These are phyloP conservation scores for Nestor notabilis DNA, from an alignment of 2,113 vertebrate species.

Conservation along the genomic window DNA sequence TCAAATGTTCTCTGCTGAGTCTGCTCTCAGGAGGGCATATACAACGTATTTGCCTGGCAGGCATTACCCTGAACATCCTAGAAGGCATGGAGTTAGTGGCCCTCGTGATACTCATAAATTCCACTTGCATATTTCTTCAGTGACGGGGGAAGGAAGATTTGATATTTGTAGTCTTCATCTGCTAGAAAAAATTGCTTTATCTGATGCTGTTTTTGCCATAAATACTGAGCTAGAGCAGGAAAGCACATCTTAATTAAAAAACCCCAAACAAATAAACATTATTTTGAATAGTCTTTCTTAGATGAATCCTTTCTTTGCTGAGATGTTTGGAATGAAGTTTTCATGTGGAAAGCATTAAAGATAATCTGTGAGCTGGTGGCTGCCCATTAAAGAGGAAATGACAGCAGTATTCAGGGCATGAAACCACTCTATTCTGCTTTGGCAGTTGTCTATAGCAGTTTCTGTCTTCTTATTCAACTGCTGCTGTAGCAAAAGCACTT, in stretches of 20 bases:
- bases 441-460: not conserved
- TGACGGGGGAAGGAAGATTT: not conserved
- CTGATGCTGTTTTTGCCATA: not conserved
- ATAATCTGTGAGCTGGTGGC: not conserved
- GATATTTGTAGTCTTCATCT: not conserved
- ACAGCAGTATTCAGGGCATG: not conserved
- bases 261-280: not conserved
- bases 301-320: not conserved
- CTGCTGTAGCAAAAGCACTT: not conserved
- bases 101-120: not conserved
- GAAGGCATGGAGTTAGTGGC: not conserved
- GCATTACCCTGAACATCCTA: not conserved
- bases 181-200: not conserved
- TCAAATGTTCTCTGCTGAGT: not conserved
- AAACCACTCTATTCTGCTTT: not conserved
- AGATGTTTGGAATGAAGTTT: not conserved
- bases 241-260: not conserved
- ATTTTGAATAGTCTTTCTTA: not conserved
- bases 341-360: not conserved
- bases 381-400: not conserved
- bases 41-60: not conserved
- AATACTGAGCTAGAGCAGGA: not conserved
- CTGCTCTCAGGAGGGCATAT: not conserved
- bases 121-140: not conserved
- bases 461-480: not conserved